Evolutionary conservation across 2,797 vertebrate genomes (phyloP).

Genomic region (Thalassophryne amazonica): DNA sequence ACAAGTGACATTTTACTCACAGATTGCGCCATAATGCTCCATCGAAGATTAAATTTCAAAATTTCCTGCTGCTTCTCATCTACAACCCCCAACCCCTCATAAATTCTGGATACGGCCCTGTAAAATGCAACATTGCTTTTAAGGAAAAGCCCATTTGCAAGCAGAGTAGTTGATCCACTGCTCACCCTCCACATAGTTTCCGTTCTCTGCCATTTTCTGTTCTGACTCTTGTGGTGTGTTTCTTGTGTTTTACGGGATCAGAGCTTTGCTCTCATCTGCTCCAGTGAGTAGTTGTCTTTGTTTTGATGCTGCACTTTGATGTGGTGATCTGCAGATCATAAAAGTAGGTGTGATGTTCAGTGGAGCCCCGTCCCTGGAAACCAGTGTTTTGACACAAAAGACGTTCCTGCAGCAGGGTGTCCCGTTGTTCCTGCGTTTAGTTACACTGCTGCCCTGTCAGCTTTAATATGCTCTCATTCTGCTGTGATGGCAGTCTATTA

Average conservation of each 20-base stretch:
- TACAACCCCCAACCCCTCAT: too few relatives aligned
- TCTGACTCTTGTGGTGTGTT: neutral
- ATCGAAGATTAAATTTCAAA: too few relatives aligned
- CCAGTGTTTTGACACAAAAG: conserved; percentile 38
- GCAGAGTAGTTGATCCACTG: too few relatives aligned
- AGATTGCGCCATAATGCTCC: too few relatives aligned
- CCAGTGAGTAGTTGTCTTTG: conserved; percentile 22
- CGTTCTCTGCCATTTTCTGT: neutral
- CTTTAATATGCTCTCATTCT: conserved; percentile 42
- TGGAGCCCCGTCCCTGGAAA: conserved; percentile 42
- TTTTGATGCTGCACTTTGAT: conserved; percentile 44
- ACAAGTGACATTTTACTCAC: too few relatives aligned
- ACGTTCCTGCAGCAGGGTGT: conserved; percentile 21
- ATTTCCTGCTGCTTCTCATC: too few relatives aligned
- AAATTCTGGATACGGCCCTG: too few relatives aligned
- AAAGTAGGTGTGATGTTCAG: conserved; percentile 41
- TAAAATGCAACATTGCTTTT: too few relatives aligned
- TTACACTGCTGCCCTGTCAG: conserved; percentile 39
- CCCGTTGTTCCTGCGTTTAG: conserved; percentile 15
- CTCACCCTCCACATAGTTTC: too few relatives aligned
- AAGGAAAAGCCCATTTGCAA: too few relatives aligned
- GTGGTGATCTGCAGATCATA: conserved; percentile 51
- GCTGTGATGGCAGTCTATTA: conserved; percentile 52
- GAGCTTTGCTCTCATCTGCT: conserved; percentile 15
- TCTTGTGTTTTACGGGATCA: conserved; percentile 19